phyloP scores from a whole-genome alignment of 1,140 invertebrate genomes.

The Cyphomyrmex costatus region DNA sequence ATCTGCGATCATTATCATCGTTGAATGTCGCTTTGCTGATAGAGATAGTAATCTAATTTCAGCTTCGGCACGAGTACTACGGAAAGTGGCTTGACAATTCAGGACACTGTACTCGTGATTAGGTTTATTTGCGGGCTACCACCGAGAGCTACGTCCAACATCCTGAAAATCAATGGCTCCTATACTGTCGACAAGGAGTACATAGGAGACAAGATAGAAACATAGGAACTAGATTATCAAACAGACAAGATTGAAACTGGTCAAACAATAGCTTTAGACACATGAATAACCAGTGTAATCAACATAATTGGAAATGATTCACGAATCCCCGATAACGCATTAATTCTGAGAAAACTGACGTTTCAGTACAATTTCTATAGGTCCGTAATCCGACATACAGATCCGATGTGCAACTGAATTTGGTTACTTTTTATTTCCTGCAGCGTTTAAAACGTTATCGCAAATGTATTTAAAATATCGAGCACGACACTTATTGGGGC shows the following conservation, averaged over 20 bases:
- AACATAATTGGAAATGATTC: conserved; percentile 58
- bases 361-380: not conserved
- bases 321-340: conserved; percentile 28
- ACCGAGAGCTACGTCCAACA: conserved; percentile 79
- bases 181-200: conserved; percentile 50
- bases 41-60: conserved; percentile 68
- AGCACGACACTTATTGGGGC: conserved; percentile 5
- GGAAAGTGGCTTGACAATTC: conserved; percentile 81
- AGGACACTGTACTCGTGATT: conserved; percentile 79
- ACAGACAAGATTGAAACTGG: conserved; percentile 68
- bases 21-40: conserved; percentile 53
- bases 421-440: conserved; percentile 4
- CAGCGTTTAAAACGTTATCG: conserved; percentile 35
- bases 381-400: not conserved
- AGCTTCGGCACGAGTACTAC: conserved; percentile 21
- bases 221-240: conserved; percentile 57
- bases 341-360: conserved; percentile 38
- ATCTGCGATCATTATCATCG: conserved; percentile 22
- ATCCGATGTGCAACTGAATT: conserved; percentile 16
- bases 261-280: conserved; percentile 65
- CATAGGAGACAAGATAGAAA: conserved; percentile 62
- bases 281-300: conserved; percentile 55
- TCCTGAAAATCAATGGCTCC: conserved; percentile 81
- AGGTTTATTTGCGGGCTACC: conserved; percentile 83
- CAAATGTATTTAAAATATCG: conserved; percentile 50